Evolutionary conservation across 2,113 vertebrate species (phyloP).

Genomic region (Brachyhypopomus occidentalis): DNA sequence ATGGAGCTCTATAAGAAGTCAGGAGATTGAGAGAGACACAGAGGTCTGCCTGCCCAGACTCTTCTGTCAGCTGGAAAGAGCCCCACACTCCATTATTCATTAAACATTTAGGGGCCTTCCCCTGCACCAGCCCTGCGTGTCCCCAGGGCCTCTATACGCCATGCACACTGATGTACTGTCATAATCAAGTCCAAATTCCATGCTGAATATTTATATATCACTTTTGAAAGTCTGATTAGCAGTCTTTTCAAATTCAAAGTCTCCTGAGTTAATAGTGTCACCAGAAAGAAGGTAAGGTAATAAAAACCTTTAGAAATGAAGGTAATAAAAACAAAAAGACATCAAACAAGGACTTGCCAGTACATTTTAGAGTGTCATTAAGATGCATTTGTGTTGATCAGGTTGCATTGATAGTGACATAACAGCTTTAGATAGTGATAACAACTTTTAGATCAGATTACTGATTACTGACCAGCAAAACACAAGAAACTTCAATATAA

Average conservation of each 20-base stretch:
- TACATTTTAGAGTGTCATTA: constrained; percentile 20
- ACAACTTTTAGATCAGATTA: too few relatives aligned
- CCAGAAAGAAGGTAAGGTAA: constrained; percentile 14
- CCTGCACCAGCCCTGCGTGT: background rate
- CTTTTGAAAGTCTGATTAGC: background rate
- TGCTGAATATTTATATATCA: constrained; percentile 30
- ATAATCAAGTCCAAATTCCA: constrained; percentile 35
- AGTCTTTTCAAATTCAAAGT: background rate
- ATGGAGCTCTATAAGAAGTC: constrained; percentile 25
- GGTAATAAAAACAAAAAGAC: too few relatives aligned
- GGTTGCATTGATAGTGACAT: background rate
- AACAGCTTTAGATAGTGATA: too few relatives aligned
- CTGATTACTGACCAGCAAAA: background rate
- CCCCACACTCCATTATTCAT: constrained; percentile 41
- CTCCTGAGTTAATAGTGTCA: background rate
- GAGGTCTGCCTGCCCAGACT: constrained; percentile 2
- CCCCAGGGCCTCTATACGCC: background rate
- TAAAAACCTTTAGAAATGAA: constrained; percentile 25
- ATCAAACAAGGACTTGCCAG: constrained; percentile 11
- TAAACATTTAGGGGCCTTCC: constrained; percentile 52
- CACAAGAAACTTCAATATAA: background rate
- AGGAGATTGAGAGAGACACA: background rate
- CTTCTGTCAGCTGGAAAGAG: constrained; percentile 42
- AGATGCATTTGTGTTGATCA: background rate
- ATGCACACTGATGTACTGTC: constrained; percentile 7